These are phyloP conservation scores for Sinotaia quadrata DNA, from an alignment of 2,888 invertebrate genomes.

Conservation along the genomic window DNA sequence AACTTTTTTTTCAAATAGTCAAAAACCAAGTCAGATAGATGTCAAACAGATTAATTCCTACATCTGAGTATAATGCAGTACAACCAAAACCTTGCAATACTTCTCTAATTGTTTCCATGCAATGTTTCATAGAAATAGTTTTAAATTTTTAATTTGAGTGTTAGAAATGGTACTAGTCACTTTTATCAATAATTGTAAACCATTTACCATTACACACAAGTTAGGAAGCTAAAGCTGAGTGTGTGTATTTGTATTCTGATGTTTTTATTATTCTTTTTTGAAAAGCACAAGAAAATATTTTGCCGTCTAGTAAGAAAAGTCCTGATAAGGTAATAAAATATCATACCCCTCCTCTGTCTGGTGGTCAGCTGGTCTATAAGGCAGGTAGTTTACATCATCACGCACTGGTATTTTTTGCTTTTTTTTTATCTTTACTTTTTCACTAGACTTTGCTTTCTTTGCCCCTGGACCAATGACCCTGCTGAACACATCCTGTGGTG, in stretches of 20 bases:
- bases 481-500: conserved; percentile 11
- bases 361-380: conserved; percentile 87
- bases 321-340: background rate
- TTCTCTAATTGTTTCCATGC: too few relatives aligned
- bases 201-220: too few relatives aligned
- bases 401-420: conserved; percentile 44
- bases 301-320: background rate
- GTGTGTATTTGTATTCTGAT: background rate
- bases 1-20: too few relatives aligned
- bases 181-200: too few relatives aligned
- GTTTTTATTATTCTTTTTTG: background rate
- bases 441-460: background rate
- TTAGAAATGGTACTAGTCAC: too few relatives aligned
- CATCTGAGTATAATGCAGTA: too few relatives aligned
- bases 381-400: conserved; percentile 89
- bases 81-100: too few relatives aligned
- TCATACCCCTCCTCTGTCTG: conserved; percentile 76
- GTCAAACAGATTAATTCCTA: too few relatives aligned
- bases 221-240: background rate
- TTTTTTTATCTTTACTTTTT: conserved; percentile 44
- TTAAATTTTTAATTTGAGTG: too few relatives aligned
- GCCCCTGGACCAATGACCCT: background rate
- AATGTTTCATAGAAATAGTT: too few relatives aligned
- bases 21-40: too few relatives aligned
- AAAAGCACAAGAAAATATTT: background rate